phyloP scores from a whole-genome alignment of 2,888 invertebrate species.

The Agriopis marginaria region DNA sequence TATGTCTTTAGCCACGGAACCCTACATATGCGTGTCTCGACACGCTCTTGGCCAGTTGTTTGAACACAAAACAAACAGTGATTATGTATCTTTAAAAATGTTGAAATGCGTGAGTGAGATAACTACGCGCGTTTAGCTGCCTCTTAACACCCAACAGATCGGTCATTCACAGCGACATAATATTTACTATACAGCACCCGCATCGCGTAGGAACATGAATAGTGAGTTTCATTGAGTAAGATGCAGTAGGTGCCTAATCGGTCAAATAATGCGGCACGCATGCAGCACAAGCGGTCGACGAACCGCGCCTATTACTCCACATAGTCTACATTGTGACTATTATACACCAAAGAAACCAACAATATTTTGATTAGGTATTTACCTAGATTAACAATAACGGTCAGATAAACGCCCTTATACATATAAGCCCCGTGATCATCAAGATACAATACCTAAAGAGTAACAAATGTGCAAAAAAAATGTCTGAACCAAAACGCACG shows the following conservation, averaged over 20 bases:
- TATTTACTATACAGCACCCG: conserved; percentile 36
- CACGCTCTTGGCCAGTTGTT: too few relatives aligned
- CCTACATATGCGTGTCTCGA: too few relatives aligned
- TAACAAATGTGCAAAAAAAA: too few relatives aligned
- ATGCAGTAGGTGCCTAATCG: conserved; percentile 68
- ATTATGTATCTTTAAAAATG: too few relatives aligned
- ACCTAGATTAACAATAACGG: not conserved
- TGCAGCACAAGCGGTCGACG: conserved; percentile 73
- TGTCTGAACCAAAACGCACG: too few relatives aligned
- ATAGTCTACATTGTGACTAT: not conserved
- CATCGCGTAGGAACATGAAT: conserved; percentile 59
- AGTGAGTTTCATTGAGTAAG: conserved; percentile 70
- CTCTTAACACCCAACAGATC: not conserved
- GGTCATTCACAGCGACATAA: conserved; percentile 37
- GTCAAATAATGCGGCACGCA: conserved; percentile 67
- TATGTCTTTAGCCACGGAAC: too few relatives aligned
- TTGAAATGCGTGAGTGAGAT: too few relatives aligned
- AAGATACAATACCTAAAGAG: too few relatives aligned
- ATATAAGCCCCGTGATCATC: not conserved
- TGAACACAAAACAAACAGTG: too few relatives aligned
- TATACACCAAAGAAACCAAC: not conserved
- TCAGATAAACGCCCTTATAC: not conserved
- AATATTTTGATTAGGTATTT: not conserved
- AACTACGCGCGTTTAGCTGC: too few relatives aligned
- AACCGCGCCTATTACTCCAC: conserved; percentile 51